Evolutionary conservation across 2,113 vertebrate genomes (phyloP), one percentile per base, ranked within the genome.

Genomic region (Trogon surrucura): DNA sequence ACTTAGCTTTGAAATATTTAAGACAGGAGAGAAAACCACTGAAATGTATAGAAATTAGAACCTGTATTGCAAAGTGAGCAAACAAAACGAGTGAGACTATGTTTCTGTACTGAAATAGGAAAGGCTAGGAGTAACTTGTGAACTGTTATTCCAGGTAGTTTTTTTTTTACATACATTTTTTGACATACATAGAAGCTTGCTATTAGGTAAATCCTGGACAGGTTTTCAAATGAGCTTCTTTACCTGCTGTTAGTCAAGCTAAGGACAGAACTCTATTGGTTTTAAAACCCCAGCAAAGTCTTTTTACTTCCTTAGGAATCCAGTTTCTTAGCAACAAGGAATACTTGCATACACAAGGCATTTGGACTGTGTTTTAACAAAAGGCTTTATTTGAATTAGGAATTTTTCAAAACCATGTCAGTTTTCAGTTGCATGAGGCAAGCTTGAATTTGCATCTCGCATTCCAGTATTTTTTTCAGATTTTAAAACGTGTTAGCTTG

Each of bases 271-370:
- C 5, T 64, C 13, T 29, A 58, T 20, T n/a, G 22, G 18, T 53
- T 88, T 82, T 56, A 67, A 66, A 94, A 79, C 17, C 25, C 8
- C 17, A 41, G 16, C 4, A 80, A 84, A 85, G 30, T 45, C 38
- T 77, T 77, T 65, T 22, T 22, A 5, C n/a, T 64, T 85, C 48
- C 53, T 80, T 62, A 67, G 54, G 70, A 80, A 51, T 58, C 16
- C 27, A 36, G 87, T 91, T 92, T 26, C 86, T 91, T 94, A 92
- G 75, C 89, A 96, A 90, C 74, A 71, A 57, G 58, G 25, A 83
- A 25, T 27, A 19, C n/a, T 82, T 85, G 45, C 67, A n/a, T 83
- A 51, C 10, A 38, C 4, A 62, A 10, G 3, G 12, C 6, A 75
- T 85, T 79, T 74, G 48, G 22, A 90, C 26, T 62, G 25, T 88